Percentiles rank a stretch among this genome's conserved stretches.
These are phyloP conservation scores for Progne subis DNA, from an alignment of 2,113 vertebrate species.

Conservation along the genomic window DNA sequence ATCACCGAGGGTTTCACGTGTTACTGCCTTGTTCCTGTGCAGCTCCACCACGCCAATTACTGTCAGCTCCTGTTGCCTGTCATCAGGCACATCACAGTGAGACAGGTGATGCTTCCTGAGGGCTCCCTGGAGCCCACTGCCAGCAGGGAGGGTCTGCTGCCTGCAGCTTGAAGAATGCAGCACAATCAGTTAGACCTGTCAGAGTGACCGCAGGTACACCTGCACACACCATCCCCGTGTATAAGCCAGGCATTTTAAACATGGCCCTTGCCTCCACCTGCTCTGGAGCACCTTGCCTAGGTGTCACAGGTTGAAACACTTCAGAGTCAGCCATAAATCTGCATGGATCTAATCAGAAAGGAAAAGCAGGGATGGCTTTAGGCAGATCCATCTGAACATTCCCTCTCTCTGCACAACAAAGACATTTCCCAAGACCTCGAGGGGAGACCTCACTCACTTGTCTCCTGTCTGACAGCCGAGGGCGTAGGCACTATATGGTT, in stretches of 20 bases:
- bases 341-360: background rate
- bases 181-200: background rate
- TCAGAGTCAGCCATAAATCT: background rate
- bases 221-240: accelerated
- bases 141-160: background rate
- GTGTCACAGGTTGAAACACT: background rate
- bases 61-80: background rate
- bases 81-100: background rate
- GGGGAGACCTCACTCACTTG: accelerated
- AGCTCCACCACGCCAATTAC: background rate
- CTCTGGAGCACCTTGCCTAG: background rate
- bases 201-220: background rate
- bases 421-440: background rate
- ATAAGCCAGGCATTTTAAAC: background rate
- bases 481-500: background rate
- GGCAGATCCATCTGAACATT: background rate
- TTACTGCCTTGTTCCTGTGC: background rate
- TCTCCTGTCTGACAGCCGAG: background rate
- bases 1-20: background rate
- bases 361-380: background rate
- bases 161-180: background rate
- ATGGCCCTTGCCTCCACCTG: accelerated
- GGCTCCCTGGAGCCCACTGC: background rate
- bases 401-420: background rate
- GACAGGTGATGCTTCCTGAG: background rate